phyloP scores from a whole-genome alignment of 2,888 invertebrate genomes.

The Synanthedon andrenaeformis region DNA sequence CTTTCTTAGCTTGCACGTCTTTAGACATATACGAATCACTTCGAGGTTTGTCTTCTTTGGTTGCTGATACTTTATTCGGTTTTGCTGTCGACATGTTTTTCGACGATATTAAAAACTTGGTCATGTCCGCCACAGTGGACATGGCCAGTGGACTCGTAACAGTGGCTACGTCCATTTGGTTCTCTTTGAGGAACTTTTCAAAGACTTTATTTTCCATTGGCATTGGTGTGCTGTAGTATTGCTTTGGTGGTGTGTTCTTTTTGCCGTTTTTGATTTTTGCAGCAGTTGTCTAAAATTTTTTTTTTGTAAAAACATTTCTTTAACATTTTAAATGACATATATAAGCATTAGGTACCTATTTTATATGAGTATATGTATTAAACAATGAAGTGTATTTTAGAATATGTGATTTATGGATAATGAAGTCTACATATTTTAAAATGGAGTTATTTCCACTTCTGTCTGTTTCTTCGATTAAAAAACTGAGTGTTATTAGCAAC shows the following conservation, averaged over 20 bases:
- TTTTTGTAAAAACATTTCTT: neutral
- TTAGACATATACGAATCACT: too few relatives aligned
- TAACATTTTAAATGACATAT: neutral
- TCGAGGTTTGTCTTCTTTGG: too few relatives aligned
- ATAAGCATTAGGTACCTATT: neutral
- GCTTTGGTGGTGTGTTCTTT: slow-evolving; percentile 25
- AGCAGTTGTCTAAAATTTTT: slow-evolving; percentile 16
- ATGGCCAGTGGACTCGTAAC: slow-evolving; percentile 26
- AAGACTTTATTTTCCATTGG: slow-evolving; percentile 40
- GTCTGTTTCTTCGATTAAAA: too few relatives aligned
- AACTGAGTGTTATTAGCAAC: too few relatives aligned
- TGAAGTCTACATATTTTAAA: too few relatives aligned
- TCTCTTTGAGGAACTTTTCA: slow-evolving; percentile 34
- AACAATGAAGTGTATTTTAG: too few relatives aligned
- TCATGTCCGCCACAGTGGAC: neutral
- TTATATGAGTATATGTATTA: too few relatives aligned
- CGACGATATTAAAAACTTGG: neutral
- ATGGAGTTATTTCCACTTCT: too few relatives aligned
- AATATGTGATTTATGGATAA: too few relatives aligned
- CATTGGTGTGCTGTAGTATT: slow-evolving; percentile 38
- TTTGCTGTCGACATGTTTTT: neutral
- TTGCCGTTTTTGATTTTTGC: slow-evolving; percentile 10
- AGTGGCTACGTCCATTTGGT: slow-evolving; percentile 31
- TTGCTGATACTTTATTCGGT: too few relatives aligned
- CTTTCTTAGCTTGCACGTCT: neutral